phyloP scores from a whole-genome alignment of 1,140 invertebrate genomes.

The Adelges cooleyi region DNA sequence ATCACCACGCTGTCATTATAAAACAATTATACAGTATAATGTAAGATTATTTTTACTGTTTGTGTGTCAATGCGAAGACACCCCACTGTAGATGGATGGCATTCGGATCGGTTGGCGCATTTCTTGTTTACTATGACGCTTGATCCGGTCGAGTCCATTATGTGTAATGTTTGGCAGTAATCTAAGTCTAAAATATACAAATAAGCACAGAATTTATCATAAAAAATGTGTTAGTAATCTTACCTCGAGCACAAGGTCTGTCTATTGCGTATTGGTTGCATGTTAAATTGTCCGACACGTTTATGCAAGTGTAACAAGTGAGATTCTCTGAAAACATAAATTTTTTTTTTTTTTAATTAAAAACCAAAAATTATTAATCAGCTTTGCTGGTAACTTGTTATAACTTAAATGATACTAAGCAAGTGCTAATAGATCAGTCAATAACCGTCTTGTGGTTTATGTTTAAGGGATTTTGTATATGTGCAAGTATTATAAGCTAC shows the following conservation, averaged over 20 bases:
- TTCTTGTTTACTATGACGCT: constrained; percentile 54
- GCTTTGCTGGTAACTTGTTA: too few species aligned
- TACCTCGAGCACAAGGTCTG: constrained; percentile 47
- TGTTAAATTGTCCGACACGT: constrained; percentile 54
- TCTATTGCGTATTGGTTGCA: constrained; percentile 56
- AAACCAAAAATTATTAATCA: too few species aligned
- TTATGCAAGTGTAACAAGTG: constrained; percentile 56
- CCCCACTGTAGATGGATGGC: constrained; percentile 48
- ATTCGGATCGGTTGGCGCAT: constrained; percentile 48
- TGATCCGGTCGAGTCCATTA: constrained; percentile 50
- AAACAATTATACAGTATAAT: too few species aligned
- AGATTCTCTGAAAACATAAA: constrained; percentile 40
- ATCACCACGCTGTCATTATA: too few species aligned
- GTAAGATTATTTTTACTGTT: constrained; percentile 44
- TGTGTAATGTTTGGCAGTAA: constrained; percentile 52
- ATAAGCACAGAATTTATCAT: background rate
- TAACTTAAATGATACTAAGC: too few species aligned
- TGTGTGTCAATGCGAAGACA: constrained; percentile 52
- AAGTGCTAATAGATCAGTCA: too few species aligned
- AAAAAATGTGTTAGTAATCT: background rate
- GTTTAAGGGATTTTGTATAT: too few species aligned
- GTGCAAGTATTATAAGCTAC: too few species aligned
- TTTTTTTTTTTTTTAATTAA: too few species aligned
- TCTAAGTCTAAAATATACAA: constrained; percentile 45
- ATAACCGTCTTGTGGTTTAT: too few species aligned